phyloP scores from a whole-genome alignment of 2,113 vertebrate species.

The Peromyscus leucopus region DNA sequence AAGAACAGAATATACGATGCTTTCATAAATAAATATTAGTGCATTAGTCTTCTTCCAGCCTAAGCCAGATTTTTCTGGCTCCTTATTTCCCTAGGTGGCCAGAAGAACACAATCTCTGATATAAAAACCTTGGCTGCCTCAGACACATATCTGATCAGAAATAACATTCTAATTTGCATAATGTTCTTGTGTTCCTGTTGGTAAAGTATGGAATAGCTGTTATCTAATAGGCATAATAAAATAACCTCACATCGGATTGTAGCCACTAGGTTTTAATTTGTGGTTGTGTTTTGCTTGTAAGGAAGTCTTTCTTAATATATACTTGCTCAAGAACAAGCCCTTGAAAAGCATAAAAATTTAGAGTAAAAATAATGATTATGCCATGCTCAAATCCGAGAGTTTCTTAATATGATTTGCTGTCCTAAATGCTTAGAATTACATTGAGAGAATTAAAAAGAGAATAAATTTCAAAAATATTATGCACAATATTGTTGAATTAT shows the following conservation, averaged over 20 bases:
- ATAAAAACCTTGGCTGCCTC: constrained; percentile 67
- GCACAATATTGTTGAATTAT: constrained; percentile 65
- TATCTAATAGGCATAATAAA: constrained; percentile 71
- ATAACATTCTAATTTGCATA: constrained; percentile 70
- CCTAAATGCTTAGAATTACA: constrained; percentile 72
- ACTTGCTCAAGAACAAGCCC: constrained; percentile 62
- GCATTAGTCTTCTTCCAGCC: constrained; percentile 70
- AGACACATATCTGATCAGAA: constrained; percentile 67
- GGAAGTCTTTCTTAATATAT: constrained; percentile 71
- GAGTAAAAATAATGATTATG: constrained; percentile 72
- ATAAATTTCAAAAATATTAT: constrained; percentile 85
- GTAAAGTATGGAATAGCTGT: constrained; percentile 76
- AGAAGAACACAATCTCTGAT: constrained; percentile 61
- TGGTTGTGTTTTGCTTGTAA: constrained; percentile 75
- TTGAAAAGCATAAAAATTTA: constrained; percentile 73
- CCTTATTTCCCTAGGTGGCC: constrained; percentile 67
- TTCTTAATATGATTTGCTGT: constrained; percentile 77
- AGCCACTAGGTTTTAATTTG: constrained; percentile 73
- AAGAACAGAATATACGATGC: constrained; percentile 58
- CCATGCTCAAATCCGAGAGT: constrained; percentile 63
- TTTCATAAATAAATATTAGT: constrained; percentile 79
- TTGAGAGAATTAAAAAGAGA: constrained; percentile 78
- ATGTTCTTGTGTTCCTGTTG: constrained; percentile 69
- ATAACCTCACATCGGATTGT: constrained; percentile 72
- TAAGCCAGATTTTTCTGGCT: constrained; percentile 75